Conservation (phyloP, 2,113 vertebrate species). For the Epinephelus cyanopodus region DNA sequence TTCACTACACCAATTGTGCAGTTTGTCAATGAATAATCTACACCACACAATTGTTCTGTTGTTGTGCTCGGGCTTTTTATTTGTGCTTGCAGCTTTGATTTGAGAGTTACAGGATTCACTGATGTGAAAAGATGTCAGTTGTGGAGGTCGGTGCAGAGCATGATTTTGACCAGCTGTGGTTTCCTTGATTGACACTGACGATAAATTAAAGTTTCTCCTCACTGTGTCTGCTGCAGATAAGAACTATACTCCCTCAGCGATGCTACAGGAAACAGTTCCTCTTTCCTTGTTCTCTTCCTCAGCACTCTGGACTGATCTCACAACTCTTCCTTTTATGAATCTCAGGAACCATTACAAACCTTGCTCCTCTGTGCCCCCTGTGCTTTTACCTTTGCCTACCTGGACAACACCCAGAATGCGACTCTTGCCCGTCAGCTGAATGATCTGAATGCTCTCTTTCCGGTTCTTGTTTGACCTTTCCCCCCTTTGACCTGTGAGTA, state of each 20-base stretch:
- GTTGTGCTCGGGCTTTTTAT: background rate
- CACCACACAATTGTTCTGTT: background rate
- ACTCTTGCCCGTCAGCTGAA: conserved; percentile 23
- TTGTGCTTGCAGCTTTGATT: background rate
- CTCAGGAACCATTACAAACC: conserved; percentile 9
- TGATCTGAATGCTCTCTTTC: conserved; percentile 57
- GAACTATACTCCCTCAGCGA: conserved; percentile 73
- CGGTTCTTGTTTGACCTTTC: conserved; percentile 45
- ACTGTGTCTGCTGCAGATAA: conserved; percentile 47
- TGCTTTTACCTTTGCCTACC: conserved; percentile 44
- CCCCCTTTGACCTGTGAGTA: conserved; percentile 50
- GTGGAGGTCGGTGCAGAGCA: background rate
- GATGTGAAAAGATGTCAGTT: background rate
- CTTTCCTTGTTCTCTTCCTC: conserved; percentile 24
- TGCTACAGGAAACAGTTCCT: conserved; percentile 23
- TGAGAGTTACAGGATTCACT: background rate
- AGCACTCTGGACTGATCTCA: conserved; percentile 3
- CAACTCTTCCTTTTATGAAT: conserved; percentile 17
- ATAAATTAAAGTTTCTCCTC: conserved; percentile 12
- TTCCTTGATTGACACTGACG: background rate
- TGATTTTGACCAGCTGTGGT: conserved; percentile 11
- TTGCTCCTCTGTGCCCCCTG: conserved; percentile 31
- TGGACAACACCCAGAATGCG: conserved; percentile 37
- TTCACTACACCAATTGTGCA: background rate
- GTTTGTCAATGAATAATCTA: conserved; percentile 32